Base-by-base conservation (phyloP, 2,888 invertebrate genomes). In the Stomorhina lunata region DNA sequence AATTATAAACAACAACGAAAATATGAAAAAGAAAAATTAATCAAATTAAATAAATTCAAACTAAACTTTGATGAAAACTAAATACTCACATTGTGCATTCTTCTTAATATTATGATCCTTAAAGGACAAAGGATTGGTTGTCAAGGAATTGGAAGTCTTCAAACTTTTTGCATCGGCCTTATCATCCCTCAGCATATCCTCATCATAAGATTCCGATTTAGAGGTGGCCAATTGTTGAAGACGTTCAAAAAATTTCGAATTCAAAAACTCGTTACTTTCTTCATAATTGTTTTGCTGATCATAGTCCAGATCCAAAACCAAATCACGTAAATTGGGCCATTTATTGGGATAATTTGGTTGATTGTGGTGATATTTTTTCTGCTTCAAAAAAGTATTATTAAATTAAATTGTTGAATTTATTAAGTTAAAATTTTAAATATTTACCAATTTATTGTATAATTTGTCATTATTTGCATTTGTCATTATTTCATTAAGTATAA, bases 81-180 rank as follows among this genome's bases (percentile, higher is more conserved):
- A 2, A 22, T 65, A 89, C 90, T 90, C 79, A 90, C 90, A 90
- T 81, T 90, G 89, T 34, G 88, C 87, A 85, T 90, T 90, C 85
- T 90, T 90, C 77, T 90, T 90, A 80, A 86, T 87, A 72, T 86
- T 88, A 53, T 89, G 90, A 73, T 89, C 89, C 72, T 89, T 90
- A 32, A 85, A 78, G 0, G 77, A 59, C 1, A 85, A 80, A 81
- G 57, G 66, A 48, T 82, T 77, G 10, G 55, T 75, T 17, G 61
- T 43, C 40, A 68, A 10, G 2, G 15, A 25, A 5, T 12, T n/a
- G 20, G 86, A 72, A 1, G 78, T 73, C 22, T 85, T 32, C 80
- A 85, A 66, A 87, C 66, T 2, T 84, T 84, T 59, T 5, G 34
- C 6, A n/a, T 75, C 57, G 3, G 34, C 59, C 65, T 78, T 86